Conservation (phyloP, 2,113 vertebrate genomes). For the Halcyon malimbica region DNA sequence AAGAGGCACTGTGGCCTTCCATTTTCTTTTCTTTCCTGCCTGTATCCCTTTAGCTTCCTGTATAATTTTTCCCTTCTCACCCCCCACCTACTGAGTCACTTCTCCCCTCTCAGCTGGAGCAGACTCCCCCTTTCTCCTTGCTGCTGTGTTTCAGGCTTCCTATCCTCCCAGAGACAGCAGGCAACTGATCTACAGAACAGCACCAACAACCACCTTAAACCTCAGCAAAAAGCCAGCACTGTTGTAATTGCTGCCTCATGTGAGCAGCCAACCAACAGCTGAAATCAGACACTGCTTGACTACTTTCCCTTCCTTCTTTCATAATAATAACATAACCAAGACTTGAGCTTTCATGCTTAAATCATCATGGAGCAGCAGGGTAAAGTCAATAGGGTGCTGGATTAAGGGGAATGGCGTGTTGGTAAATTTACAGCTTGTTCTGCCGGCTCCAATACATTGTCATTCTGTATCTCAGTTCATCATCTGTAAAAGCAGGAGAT, state of each 20-base stretch:
- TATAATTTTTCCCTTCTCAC: not conserved
- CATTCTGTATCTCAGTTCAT: not conserved
- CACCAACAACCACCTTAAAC: not conserved
- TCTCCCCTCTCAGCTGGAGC: not conserved
- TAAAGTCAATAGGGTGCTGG: not conserved
- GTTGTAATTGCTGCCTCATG: not conserved
- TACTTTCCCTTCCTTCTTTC: not conserved
- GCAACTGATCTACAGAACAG: not conserved
- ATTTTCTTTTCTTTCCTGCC: not conserved
- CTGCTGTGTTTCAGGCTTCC: not conserved
- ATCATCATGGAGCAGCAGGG: not conserved
- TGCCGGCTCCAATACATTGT: not conserved
- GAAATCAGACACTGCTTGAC: not conserved
- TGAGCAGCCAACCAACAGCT: not conserved
- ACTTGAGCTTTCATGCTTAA: not conserved
- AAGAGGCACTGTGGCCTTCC: not conserved
- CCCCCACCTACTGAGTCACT: not conserved
- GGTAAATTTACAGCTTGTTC: not conserved
- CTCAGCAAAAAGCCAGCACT: not conserved
- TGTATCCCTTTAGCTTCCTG: not conserved
- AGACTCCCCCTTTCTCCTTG: not conserved
- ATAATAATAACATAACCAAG: not conserved
- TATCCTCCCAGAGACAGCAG: slow-evolving; percentile 10
- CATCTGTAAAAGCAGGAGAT: not conserved
- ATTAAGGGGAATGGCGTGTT: not conserved